phyloP scores from a whole-genome alignment of 2,797 vertebrate species.

The Gouania willdenowi region DNA sequence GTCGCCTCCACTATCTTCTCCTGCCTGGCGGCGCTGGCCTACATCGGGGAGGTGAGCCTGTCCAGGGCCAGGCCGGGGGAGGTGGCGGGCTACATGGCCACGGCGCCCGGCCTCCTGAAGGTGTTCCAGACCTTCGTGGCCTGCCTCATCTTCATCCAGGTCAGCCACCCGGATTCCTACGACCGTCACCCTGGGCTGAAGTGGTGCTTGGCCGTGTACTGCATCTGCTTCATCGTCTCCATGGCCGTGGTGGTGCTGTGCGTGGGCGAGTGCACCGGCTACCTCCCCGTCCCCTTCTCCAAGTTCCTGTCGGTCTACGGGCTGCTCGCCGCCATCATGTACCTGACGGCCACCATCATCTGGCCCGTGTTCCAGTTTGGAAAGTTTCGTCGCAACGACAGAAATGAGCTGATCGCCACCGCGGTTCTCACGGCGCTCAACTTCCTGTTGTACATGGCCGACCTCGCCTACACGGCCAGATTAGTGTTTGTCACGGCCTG shows the following conservation, averaged over 20 bases:
- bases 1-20: conserved; percentile 82
- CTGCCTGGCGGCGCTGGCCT: conserved; percentile 79
- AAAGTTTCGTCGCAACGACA: fast-evolving
- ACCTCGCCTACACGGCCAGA: conserved; percentile 66
- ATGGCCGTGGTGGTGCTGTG: conserved; percentile 81
- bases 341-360: conserved; percentile 79
- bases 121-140: conserved; percentile 87
- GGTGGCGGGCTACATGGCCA: conserved; percentile 88
- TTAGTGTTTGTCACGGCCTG: conserved; percentile 69
- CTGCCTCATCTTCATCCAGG: conserved; percentile 83
- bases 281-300: conserved; percentile 81
- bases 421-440: conserved; percentile 70
- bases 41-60: conserved; percentile 81
- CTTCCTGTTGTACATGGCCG: conserved; percentile 74
- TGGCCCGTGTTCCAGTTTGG: conserved; percentile 87
- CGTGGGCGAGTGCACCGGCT: conserved; percentile 83
- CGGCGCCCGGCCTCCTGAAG: conserved; percentile 84
- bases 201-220: conserved; percentile 89
- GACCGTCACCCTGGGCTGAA: conserved; percentile 52
- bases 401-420: not conserved
- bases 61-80: conserved; percentile 82
- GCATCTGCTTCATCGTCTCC: conserved; percentile 88
- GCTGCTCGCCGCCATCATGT: conserved; percentile 77
- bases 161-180: conserved; percentile 65
- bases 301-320: conserved; percentile 82